Evolutionary conservation across 1,140 invertebrate genomes (phyloP), one percentile per base, ranked within the genome.

Genomic region (Augochlora pura): DNA sequence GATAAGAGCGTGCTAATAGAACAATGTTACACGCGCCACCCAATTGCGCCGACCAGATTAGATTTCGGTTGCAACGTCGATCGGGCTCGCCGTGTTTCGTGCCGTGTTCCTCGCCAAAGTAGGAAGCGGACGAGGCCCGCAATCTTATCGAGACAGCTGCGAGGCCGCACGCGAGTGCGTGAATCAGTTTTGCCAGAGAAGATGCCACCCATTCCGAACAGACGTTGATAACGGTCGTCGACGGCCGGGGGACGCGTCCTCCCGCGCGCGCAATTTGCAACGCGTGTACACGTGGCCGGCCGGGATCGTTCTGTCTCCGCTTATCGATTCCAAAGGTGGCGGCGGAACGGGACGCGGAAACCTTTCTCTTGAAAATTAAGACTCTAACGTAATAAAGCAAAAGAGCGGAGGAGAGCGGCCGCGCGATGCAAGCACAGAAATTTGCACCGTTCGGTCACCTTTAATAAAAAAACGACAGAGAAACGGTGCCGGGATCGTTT

Each of bases 61-160:
- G 4, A 52, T 18, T n/a, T 21, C 54, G 54, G 54, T 0, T 57
- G 54, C 7, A 10, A 57, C 54, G 8, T 39, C 23, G 23, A 16
- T 63, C 10, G 12, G 16, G 12, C 21, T 0, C 10, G 3, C n/a
- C 23, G 10, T 10, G 27, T 38, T 32, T 54, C 21, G 21, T 21
- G 9, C 6, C 0, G 12, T 9, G 10, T 18, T 32, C n/a, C 23
- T 10, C 27, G 65, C 8, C 10, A 39, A 63, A 54, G 9, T 60
- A 21, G 59, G n/a, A 67, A 81, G 9, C n/a, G 49, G 12, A 25
- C 25, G 68, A 62, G 38, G 14, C 66, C 42, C 46, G 46, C 68
- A 83, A 84, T 87, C 82, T 87, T 87, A 86, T 87, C 86, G 39
- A n/a, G n/a, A 32, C 38, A 18, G 54, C 32, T 42, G 49, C 71